Evolutionary conservation across 2,888 invertebrate genomes (phyloP).

Genomic region (Drosophila nr. medialis): DNA sequence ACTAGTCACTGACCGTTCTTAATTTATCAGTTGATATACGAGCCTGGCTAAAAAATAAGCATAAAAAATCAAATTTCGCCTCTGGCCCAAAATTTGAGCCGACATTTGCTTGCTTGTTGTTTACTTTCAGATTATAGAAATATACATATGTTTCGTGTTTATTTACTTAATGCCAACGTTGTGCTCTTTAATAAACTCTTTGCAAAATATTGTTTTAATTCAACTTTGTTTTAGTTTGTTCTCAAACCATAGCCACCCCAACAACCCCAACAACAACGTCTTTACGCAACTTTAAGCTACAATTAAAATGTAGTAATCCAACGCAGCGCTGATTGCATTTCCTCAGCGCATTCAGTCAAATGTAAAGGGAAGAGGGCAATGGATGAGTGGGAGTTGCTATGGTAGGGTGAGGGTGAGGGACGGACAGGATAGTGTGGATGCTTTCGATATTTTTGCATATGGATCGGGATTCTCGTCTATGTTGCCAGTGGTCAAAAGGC

Average conservation of each 20-base stretch:
- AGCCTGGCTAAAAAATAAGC: slow-evolving; percentile 4
- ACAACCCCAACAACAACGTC: not conserved
- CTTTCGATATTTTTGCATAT: slow-evolving; percentile 66
- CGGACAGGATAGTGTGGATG: not conserved
- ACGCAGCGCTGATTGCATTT: slow-evolving; percentile 42
- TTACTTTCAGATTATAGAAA: slow-evolving; percentile 11
- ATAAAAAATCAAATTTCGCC: slow-evolving; percentile 57
- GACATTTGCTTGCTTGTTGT: slow-evolving; percentile 34
- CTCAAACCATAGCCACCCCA: not conserved
- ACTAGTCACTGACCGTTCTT: not conserved
- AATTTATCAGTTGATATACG: slow-evolving; percentile 8
- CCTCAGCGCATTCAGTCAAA: slow-evolving; percentile 39
- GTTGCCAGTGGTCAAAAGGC: slow-evolving; percentile 64
- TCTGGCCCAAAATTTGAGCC: slow-evolving; percentile 33
- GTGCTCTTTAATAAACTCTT: slow-evolving; percentile 57
- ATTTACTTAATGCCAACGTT: slow-evolving; percentile 62
- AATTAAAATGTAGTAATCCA: slow-evolving; percentile 51
- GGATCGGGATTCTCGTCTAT: slow-evolving; percentile 43
- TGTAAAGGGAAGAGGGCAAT: not conserved
- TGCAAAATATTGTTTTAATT: slow-evolving; percentile 65
- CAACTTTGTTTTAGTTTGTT: slow-evolving; percentile 28
- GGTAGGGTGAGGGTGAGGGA: not conserved
- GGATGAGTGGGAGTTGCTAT: not conserved
- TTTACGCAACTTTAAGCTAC: slow-evolving; percentile 28
- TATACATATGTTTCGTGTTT: slow-evolving; percentile 56